Evolutionary conservation across 1,140 invertebrate species (phyloP).

Genomic region (Papilio machaon): DNA sequence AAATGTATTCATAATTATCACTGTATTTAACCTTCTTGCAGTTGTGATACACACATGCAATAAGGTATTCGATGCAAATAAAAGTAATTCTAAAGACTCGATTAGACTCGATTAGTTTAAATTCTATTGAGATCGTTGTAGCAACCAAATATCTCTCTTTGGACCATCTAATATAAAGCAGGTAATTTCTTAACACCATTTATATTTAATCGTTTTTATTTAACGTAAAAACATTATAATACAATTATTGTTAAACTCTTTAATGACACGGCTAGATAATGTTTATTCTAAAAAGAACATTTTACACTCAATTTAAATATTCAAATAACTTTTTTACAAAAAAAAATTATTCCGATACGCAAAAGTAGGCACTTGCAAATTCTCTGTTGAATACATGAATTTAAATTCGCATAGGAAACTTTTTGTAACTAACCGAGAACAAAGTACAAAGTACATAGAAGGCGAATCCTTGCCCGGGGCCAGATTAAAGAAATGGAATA

Average conservation of each 20-base stretch:
- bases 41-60: background rate
- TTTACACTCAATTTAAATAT: background rate
- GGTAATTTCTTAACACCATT: too few species aligned
- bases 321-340: background rate
- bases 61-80: background rate
- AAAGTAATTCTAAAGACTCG: background rate
- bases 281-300: too few species aligned
- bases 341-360: slow-evolving; percentile 7
- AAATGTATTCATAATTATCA: slow-evolving; percentile 27
- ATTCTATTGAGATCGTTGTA: too few species aligned
- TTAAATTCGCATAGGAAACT: slow-evolving; percentile 30
- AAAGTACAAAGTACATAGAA: slow-evolving; percentile 31
- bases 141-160: too few species aligned
- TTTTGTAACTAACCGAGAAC: slow-evolving; percentile 31
- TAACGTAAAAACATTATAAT: too few species aligned
- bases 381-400: slow-evolving; percentile 26
- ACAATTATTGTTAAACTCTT: too few species aligned
- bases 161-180: too few species aligned
- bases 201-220: too few species aligned
- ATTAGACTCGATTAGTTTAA: background rate
- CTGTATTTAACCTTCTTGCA: background rate
- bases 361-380: slow-evolving; percentile 9
- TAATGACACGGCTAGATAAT: too few species aligned
- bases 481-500: slow-evolving; percentile 32
- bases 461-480: slow-evolving; percentile 8